Percentiles rank a stretch among this genome's conserved stretches.
These are phyloP conservation scores for Ochropleura leucogaster DNA, from an alignment of 2,888 invertebrate species.

Conservation along the genomic window DNA sequence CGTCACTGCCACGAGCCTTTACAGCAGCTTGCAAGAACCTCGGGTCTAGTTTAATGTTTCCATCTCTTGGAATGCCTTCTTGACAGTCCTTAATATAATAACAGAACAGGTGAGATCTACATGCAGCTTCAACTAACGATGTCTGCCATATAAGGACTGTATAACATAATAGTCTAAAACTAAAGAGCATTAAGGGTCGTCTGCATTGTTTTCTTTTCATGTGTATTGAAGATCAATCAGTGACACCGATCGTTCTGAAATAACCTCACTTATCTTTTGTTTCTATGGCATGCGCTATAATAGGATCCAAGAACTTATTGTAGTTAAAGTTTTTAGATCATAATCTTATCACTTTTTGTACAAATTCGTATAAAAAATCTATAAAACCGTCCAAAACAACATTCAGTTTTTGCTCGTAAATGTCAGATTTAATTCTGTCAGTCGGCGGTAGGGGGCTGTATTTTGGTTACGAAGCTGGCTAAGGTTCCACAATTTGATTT, in stretches of 20 bases:
- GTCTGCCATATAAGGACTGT: slow-evolving; percentile 64
- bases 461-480: slow-evolving; percentile 69
- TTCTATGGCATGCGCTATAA: slow-evolving; percentile 21
- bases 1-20: slow-evolving; percentile 60
- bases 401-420: slow-evolving; percentile 69
- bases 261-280: slow-evolving; percentile 63
- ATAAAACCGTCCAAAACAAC: slow-evolving; percentile 67
- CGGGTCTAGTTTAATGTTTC: slow-evolving; percentile 63
- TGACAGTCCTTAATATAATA: slow-evolving; percentile 79
- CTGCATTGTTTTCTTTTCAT: slow-evolving; percentile 59
- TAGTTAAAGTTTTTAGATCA: slow-evolving; percentile 35
- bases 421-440: slow-evolving; percentile 70
- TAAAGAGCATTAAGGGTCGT: slow-evolving; percentile 71
- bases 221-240: slow-evolving; percentile 45
- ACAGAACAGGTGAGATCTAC: slow-evolving; percentile 76
- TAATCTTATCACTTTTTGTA: slow-evolving; percentile 60
- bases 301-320: slow-evolving; percentile 14
- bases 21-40: slow-evolving; percentile 57
- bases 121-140: slow-evolving; percentile 61
- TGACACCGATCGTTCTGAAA: slow-evolving; percentile 49
- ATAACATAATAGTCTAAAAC: slow-evolving; percentile 64
- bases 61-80: slow-evolving; percentile 73
- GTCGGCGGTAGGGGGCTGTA: slow-evolving; percentile 67
- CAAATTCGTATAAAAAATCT: slow-evolving; percentile 54
- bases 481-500: neutral